Evolutionary conservation across 92 coral and sea anemone genomes (phyloP).

Genomic region (Paragorgia papillata): DNA sequence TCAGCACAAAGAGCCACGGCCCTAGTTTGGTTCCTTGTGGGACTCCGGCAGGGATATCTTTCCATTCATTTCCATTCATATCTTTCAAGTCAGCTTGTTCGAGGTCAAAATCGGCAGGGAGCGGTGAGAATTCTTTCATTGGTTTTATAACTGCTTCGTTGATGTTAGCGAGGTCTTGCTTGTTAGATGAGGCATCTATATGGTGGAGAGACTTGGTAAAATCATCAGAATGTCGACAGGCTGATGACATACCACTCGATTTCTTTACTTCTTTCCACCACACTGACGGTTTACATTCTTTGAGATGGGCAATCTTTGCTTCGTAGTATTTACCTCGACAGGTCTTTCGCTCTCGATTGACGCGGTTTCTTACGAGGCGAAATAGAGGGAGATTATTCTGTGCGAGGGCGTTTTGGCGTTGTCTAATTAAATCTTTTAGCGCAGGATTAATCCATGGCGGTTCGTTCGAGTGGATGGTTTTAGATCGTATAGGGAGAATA

Average conservation of each 20-base stretch:
- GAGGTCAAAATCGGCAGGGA: too few species aligned
- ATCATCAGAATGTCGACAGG: conserved; percentile 31
- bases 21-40: too few species aligned
- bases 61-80: too few species aligned
- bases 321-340: conserved; percentile 45
- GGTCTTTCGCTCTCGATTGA: conserved; percentile 53
- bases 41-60: too few species aligned
- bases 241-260: too few species aligned
- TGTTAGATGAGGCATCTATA: conserved; percentile 1
- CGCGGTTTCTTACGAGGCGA: conserved; percentile 41
- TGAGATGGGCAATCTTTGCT: conserved; percentile 46
- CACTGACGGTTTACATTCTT: conserved; percentile 48
- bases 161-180: too few species aligned
- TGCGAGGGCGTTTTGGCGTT: conserved; percentile 46
- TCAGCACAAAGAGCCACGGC: too few species aligned
- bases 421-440: conserved; percentile 53
- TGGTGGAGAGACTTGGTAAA: conserved; percentile 2
- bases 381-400: conserved; percentile 38
- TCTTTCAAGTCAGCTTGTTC: too few species aligned
- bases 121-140: too few species aligned
- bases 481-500: too few species aligned
- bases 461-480: conserved; percentile 51
- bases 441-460: conserved; percentile 67
- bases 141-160: too few species aligned
- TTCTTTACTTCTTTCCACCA: conserved; percentile 53